Conservation (phyloP, 2,113 vertebrate genomes). For the human (Homo sapiens) region GRCh38 chr5:133068001-133068500, state of each 20-base stretch:
- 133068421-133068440: neutral
- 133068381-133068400: neutral
- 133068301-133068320: neutral
- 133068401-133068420: neutral
- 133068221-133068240: neutral
- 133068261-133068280: neutral
- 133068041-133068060: too few relatives aligned
- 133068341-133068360: neutral
- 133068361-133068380: neutral
- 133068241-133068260: neutral
- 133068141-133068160: too few relatives aligned
- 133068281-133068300: neutral
- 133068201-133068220: neutral
- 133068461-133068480: neutral
- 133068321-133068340: neutral
- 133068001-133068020: too few relatives aligned
- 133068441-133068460: neutral
- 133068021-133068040: too few relatives aligned
- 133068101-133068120: too few relatives aligned
- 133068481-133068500: neutral
- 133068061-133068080: too few relatives aligned
- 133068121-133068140: too few relatives aligned
- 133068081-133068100: too few relatives aligned
- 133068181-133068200: neutral
- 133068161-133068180: too few relatives aligned